Evolutionary conservation across 2,797 vertebrate genomes (phyloP).

Genomic region (Dallia pectoralis): DNA sequence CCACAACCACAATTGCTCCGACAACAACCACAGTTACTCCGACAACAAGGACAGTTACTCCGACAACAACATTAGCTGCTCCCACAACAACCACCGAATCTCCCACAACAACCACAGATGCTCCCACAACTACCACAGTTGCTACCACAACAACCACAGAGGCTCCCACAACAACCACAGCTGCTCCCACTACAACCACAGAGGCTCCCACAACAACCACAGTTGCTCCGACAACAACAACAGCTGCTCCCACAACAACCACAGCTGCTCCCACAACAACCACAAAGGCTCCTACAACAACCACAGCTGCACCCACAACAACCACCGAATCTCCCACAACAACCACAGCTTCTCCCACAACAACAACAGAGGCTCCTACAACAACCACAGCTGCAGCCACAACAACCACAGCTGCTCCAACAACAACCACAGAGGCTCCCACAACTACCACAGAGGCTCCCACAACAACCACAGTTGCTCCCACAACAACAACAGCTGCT

Average conservation of each 20-base stretch:
- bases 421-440: no score
- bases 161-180: not conserved
- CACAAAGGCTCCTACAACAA: no score
- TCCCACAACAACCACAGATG: not conserved
- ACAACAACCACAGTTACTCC: not conserved
- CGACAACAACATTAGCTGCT: not conserved
- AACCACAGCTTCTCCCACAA: no score
- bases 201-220: no score
- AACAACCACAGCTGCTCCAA: no score
- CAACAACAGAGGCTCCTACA: no score
- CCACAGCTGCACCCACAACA: no score
- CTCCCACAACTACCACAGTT: not conserved
- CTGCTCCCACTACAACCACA: not conserved
- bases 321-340: no score
- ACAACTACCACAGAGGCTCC: no score
- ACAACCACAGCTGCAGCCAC: no score
- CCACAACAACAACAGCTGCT: not conserved
- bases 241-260: no score
- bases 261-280: no score
- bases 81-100: not conserved
- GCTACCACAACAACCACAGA: not conserved
- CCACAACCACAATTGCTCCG: not conserved
- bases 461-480: not conserved
- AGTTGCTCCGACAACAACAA: not conserved
- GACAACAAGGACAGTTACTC: not conserved